Evolutionary conservation across 2,888 invertebrate species (phyloP).

Genomic region (Stramonita haemastoma): DNA sequence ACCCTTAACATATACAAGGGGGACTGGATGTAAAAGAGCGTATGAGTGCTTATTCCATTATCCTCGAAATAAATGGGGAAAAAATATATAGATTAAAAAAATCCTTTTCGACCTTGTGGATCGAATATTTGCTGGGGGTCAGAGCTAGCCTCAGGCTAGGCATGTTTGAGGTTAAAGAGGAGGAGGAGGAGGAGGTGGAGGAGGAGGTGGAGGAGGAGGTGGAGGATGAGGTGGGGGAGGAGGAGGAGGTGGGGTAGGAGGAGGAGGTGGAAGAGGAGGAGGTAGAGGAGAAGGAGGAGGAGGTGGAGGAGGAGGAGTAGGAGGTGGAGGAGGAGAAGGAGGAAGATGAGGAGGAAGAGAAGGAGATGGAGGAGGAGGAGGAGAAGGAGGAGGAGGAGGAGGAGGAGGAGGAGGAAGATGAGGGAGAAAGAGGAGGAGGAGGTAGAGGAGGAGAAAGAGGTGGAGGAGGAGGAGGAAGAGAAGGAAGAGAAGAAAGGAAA

Average conservation of each 20-base stretch:
- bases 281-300: not conserved
- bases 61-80: no score
- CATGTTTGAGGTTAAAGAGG: no score
- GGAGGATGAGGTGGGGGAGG: not conserved
- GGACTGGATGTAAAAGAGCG: no score
- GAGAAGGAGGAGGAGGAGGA: not conserved
- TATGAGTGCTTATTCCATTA: no score
- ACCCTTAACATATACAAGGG: no score
- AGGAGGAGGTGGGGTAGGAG: not conserved
- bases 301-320: not conserved
- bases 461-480: not conserved
- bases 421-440: not conserved
- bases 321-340: not conserved
- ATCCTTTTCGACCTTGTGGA: no score
- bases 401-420: not conserved
- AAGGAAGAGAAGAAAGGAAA: not conserved
- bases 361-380: not conserved
- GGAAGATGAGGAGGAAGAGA: not conserved
- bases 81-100: no score
- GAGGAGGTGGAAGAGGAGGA: not conserved
- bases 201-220: not conserved
- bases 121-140: no score
- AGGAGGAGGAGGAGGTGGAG: not conserved
- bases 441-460: not conserved
- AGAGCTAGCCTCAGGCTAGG: no score